A percentile compares a stretch with the other conserved stretches of the same genome.
Evolutionary conservation across 2,797 vertebrate species (phyloP).

Genomic region (Geotrypetes seraphini): DNA sequence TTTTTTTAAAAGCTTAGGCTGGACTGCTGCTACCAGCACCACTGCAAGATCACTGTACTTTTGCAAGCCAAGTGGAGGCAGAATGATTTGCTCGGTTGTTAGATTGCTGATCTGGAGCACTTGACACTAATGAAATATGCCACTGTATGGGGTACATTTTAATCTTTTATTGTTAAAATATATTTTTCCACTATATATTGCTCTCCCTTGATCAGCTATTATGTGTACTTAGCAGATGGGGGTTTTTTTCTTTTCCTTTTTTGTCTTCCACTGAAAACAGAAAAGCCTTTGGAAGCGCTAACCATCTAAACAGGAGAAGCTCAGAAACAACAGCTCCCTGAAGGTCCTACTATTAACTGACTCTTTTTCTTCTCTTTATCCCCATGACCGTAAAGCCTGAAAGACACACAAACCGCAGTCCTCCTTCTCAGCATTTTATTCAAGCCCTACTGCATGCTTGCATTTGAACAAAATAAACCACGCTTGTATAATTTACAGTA

Average conservation of each 20-base stretch:
- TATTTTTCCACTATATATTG: too few relatives aligned
- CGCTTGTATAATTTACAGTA: slow-evolving; percentile 24
- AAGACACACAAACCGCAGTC: neutral
- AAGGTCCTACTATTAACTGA: neutral
- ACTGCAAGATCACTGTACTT: too few relatives aligned
- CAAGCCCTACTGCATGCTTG: neutral
- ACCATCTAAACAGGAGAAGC: neutral
- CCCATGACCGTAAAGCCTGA: neutral
- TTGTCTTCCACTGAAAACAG: neutral
- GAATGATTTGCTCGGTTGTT: too few relatives aligned
- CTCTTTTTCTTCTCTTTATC: neutral
- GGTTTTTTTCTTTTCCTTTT: neutral
- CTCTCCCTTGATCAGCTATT: too few relatives aligned
- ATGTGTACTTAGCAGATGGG: too few relatives aligned
- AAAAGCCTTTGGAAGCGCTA: neutral
- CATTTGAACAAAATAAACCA: neutral
- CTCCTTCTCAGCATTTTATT: neutral
- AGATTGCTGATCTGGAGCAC: too few relatives aligned
- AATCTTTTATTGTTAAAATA: too few relatives aligned
- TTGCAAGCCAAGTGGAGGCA: too few relatives aligned
- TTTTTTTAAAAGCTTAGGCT: too few relatives aligned
- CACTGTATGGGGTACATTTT: too few relatives aligned
- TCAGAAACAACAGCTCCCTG: neutral
- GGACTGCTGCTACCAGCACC: too few relatives aligned
- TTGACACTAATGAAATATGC: too few relatives aligned